phyloP scores from a whole-genome alignment of 2,888 invertebrate genomes.

The Lysandra coridon region DNA sequence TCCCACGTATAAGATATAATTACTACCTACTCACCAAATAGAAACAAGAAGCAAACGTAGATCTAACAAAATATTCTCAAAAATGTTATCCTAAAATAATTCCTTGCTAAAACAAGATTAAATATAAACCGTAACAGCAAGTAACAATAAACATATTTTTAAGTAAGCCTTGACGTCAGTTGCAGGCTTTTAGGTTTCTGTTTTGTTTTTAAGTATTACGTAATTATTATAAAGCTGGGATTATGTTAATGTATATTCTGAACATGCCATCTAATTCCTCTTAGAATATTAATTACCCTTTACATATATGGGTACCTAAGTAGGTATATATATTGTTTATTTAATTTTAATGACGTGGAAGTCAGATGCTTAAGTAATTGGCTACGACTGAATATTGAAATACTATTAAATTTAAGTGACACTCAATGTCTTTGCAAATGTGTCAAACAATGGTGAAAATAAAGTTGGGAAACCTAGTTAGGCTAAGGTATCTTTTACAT shows the following conservation, averaged over 20 bases:
- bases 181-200: background rate
- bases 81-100: too few species aligned
- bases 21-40: too few species aligned
- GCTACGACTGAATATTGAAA: background rate
- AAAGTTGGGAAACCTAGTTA: background rate
- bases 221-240: background rate
- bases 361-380: background rate
- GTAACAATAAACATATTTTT: background rate
- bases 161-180: background rate
- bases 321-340: background rate
- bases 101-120: too few species aligned
- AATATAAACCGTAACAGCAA: too few species aligned
- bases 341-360: background rate
- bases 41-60: too few species aligned
- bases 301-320: background rate
- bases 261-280: background rate
- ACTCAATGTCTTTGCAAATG: background rate
- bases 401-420: too few species aligned
- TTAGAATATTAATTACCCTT: background rate
- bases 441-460: background rate
- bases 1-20: too few species aligned
- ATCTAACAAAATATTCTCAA: too few species aligned
- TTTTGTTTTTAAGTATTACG: background rate
- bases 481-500: too few species aligned
- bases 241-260: background rate